These are phyloP conservation scores for Alca torda DNA, from an alignment of 2,797 vertebrate genomes.

Conservation along the genomic window DNA sequence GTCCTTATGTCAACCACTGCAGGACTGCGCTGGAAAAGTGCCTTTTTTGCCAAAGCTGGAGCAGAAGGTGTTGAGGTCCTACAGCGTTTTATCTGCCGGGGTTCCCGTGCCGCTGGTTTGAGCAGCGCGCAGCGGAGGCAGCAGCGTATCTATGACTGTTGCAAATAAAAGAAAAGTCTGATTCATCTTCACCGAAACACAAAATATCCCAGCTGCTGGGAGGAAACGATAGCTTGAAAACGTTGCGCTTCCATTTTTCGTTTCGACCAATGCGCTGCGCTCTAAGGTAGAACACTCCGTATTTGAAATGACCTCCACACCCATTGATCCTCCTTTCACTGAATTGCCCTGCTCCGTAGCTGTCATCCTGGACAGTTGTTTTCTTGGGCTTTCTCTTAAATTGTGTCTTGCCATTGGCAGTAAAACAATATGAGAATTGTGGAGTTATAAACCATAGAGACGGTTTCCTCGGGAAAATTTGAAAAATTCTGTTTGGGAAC, in stretches of 20 bases:
- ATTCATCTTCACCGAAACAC: background rate
- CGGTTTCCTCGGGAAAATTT: background rate
- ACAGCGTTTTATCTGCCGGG: background rate
- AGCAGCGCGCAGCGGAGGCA: background rate
- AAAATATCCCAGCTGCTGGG: background rate
- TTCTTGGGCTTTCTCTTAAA: background rate
- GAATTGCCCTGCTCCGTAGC: background rate
- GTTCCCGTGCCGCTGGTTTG: background rate
- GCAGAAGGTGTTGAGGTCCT: background rate
- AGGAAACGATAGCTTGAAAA: background rate
- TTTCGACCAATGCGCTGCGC: rapidly evolving
- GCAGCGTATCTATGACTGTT: background rate
- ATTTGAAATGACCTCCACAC: background rate
- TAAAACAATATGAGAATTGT: background rate
- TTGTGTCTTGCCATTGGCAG: background rate
- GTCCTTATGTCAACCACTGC: background rate
- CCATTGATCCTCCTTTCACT: background rate
- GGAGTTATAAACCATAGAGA: background rate
- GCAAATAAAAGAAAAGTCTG: background rate
- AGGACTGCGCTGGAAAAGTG: background rate
- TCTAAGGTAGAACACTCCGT: background rate
- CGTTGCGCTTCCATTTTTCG: background rate
- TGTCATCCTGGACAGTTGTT: background rate
- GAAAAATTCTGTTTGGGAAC: background rate
- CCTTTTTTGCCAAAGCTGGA: background rate